Conservation (phyloP, 2,888 invertebrate species). For the Megaustenia siamemsis region DNA sequence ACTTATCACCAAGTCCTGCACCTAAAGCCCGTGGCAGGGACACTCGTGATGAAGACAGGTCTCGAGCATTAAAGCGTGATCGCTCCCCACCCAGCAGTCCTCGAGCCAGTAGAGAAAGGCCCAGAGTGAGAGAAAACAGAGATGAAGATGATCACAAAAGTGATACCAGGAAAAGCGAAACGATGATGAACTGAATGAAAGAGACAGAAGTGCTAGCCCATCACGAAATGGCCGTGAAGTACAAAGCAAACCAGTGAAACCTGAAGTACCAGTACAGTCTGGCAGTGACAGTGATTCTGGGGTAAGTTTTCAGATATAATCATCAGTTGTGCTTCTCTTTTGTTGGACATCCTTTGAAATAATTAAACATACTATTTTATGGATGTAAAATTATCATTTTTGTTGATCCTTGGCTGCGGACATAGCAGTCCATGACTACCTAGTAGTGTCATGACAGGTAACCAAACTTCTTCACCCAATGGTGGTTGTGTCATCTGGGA, state of each 20-base stretch:
- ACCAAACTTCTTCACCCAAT: no score
- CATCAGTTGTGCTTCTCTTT: no score
- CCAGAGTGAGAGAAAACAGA: conserved; percentile 31
- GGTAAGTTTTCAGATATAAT: conserved; percentile 54
- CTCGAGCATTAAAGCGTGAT: conserved; percentile 17
- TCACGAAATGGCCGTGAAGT: conserved; percentile 44
- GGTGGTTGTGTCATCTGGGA: no score
- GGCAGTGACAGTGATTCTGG: conserved; percentile 63
- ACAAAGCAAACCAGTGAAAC: conserved; percentile 32
- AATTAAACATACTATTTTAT: no score
- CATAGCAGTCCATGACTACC: no score
- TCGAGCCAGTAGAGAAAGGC: conserved; percentile 5
- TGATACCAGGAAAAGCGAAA: conserved; percentile 16
- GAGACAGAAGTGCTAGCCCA: conserved; percentile 18
- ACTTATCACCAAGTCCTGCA: conserved; percentile 53
- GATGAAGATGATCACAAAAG: conserved; percentile 51
- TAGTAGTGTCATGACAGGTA: no score
- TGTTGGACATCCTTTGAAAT: no score
- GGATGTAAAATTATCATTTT: no score
- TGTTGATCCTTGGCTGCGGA: no score
- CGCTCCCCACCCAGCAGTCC: conserved; percentile 14
- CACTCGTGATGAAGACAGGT: conserved; percentile 27
- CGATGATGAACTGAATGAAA: conserved; percentile 46
- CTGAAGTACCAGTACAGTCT: conserved; percentile 57
- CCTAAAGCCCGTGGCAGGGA: conserved; percentile 21